Evolutionary conservation across 2,888 invertebrate species (phyloP), one percentile per base, ranked within the genome.

Genomic region (Parasteatoda lunata): DNA sequence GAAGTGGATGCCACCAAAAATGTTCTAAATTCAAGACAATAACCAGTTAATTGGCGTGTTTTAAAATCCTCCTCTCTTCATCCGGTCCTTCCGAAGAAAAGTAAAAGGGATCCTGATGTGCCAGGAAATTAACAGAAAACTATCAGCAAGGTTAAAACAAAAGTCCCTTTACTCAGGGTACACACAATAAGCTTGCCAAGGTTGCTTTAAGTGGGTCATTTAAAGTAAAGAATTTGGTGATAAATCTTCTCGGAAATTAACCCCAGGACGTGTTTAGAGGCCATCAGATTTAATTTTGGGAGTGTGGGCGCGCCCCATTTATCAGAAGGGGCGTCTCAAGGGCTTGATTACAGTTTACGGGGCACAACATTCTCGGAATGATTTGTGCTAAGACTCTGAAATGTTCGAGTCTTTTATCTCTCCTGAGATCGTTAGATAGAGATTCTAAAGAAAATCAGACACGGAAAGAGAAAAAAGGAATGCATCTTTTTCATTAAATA

Each of bases 201-300:
- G 15, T 51, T 77, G 52, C 83, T 77, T 77, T 84, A 84, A 84
- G 83, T 84, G 77, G 83, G 83, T 84, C 83, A 84, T 84, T 84
- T 84, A 52, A 66, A 84, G 77, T 77, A 84, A 84, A 84, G 83
- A 77, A 84, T 84, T 77, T 49, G 83, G 77, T 84, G 83, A 84
- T 84, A 84, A 84, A 84, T 84, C 83, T 70, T 59, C 48, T 71
- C 76, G 77, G 83, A 77, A 84, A 84, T 84, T 84, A 84, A 84
- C 83, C 83, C 83, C 66, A 48, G 72, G 83, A 84, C 82, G 77
- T 77, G 77, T 84, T 84, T 84, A 84, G 77, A 66, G 83, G 77
- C 70, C 83, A 84, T 84, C 83, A 84, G 83, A 84, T 84, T 84
- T 84, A 84, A 84, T 84, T 84, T 84, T 84, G 68, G 59, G 83